These are phyloP conservation scores for Parnassius smintheus DNA, from an alignment of 2,888 invertebrate species.

Conservation along the genomic window DNA sequence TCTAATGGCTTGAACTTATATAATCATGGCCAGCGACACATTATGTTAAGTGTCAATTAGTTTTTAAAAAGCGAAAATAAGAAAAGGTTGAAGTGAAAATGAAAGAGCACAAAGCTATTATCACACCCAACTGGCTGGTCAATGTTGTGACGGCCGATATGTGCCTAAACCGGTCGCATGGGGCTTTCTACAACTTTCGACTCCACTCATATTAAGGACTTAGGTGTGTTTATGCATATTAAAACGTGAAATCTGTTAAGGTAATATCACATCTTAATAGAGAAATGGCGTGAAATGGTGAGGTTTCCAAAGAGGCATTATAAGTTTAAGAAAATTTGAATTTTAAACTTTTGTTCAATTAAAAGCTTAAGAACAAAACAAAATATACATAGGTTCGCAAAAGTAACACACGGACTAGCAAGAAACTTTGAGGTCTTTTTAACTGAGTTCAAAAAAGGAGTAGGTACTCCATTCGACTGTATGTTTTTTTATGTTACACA, in stretches of 20 bases:
- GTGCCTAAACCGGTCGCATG: constrained; percentile 17
- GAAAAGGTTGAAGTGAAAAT: constrained; percentile 5
- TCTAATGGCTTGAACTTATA: background rate
- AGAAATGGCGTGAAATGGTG: background rate
- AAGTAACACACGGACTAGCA: too few relatives aligned
- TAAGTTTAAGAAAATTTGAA: background rate
- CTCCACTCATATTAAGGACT: constrained; percentile 6
- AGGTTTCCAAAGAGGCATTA: background rate
- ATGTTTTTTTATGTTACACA: too few relatives aligned
- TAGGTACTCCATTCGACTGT: too few relatives aligned
- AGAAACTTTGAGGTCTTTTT: too few relatives aligned
- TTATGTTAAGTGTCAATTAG: background rate
- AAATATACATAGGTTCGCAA: too few relatives aligned
- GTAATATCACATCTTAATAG: background rate
- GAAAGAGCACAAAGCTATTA: constrained; percentile 1
- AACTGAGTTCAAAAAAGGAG: too few relatives aligned
- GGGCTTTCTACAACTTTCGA: constrained; percentile 24
- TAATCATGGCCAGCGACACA: background rate
- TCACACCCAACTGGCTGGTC: constrained; percentile 3
- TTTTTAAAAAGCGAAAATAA: background rate
- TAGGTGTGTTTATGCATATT: constrained; percentile 15
- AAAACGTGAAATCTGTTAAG: constrained; percentile 1
- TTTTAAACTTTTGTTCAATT: too few relatives aligned
- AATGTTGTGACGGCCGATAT: background rate
- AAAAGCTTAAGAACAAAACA: too few relatives aligned